Percentiles rank a stretch among this genome's conserved stretches.
Conservation (phyloP, 2,113 vertebrate species). For the Pyxicephalus adspersus region DNA sequence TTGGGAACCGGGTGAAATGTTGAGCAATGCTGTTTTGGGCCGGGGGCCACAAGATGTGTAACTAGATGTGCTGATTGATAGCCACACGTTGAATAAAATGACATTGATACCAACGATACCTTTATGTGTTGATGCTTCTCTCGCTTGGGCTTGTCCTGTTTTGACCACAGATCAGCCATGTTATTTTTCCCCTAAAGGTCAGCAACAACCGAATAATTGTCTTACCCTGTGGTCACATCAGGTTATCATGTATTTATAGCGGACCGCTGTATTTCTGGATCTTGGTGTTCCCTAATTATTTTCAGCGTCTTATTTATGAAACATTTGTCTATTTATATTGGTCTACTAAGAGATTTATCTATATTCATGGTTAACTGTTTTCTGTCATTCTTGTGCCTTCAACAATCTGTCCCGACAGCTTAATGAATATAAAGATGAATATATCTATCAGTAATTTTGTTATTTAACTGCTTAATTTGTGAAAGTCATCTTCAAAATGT, state of each 20-base stretch:
- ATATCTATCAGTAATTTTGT: no score
- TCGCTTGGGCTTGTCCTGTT: neutral
- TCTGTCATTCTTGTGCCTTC: no score
- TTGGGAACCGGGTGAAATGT: neutral
- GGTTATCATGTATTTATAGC: constrained; percentile 18
- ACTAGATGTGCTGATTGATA: constrained; percentile 21
- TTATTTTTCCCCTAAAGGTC: neutral
- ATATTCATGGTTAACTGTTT: no score
- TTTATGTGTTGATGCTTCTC: neutral
- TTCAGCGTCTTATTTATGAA: neutral
- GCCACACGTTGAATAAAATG: neutral
- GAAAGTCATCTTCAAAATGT: no score
- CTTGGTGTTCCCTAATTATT: constrained; percentile 9
- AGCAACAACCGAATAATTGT: neutral
- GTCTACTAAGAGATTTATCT: neutral
- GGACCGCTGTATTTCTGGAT: neutral
- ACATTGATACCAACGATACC: no score
- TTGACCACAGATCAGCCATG: neutral
- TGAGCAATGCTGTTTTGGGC: neutral
- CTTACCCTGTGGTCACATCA: neutral
- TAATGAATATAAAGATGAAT: no score
- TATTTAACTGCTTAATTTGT: no score
- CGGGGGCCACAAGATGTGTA: neutral
- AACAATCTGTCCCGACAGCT: no score
- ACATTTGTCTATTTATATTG: neutral